Evolutionary conservation across 1,140 invertebrate species (phyloP).

Genomic region (Diplogasteroides magnus): DNA sequence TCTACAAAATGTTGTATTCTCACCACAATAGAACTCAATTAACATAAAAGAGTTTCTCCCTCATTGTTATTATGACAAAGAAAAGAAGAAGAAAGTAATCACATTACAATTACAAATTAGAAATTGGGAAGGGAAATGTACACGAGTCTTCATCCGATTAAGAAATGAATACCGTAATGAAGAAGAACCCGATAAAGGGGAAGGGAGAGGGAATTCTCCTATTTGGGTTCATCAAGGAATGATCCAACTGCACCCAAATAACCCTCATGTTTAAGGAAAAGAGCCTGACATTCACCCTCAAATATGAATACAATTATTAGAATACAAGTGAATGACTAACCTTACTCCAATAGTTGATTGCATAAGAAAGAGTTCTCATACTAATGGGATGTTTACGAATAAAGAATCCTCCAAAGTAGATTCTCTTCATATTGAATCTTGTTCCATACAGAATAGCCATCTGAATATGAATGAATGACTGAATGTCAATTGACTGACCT

Average conservation of each 20-base stretch:
- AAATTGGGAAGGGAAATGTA: no score
- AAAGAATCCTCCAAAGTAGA: constrained; percentile 31
- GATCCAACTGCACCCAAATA: constrained; percentile 28
- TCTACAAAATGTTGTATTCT: no score
- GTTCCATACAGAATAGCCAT: constrained; percentile 27
- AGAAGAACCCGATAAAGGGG: no score
- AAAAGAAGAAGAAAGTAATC: no score
- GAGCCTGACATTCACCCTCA: constrained; percentile 23
- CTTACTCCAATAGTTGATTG: constrained; percentile 30
- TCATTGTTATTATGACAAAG: no score
- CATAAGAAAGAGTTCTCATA: constrained; percentile 28
- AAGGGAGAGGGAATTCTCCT: no score
- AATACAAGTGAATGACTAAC: not conserved
- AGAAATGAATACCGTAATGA: no score
- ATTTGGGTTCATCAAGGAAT: constrained; percentile 17
- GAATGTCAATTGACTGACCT: constrained; percentile 7
- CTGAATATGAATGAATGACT: constrained; percentile 1
- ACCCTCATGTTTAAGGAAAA: constrained; percentile 30
- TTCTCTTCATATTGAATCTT: constrained; percentile 24
- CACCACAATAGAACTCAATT: no score
- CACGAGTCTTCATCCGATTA: no score
- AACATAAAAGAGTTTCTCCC: no score
- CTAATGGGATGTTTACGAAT: constrained; percentile 29
- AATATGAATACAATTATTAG: not conserved
- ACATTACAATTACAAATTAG: no score